A percentile compares a stretch with the other conserved stretches of the same genome.
These are phyloP conservation scores for Hydroisotoma schaefferi DNA, from an alignment of 2,888 invertebrate genomes.

Conservation along the genomic window DNA sequence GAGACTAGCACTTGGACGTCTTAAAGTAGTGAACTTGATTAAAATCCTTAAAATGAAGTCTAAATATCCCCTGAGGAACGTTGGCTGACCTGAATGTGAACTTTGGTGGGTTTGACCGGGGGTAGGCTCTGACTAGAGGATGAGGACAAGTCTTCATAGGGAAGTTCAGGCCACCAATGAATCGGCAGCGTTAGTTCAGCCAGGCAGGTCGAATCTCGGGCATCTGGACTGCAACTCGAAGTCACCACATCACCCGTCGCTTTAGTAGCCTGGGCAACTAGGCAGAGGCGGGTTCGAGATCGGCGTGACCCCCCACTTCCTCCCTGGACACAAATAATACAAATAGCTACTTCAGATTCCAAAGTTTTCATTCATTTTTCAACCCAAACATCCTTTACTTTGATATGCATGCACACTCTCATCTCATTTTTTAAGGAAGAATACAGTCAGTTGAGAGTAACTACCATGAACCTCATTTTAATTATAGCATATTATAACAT, in stretches of 20 bases:
- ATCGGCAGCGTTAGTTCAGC: constrained; percentile 83
- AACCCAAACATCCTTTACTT: too few species aligned
- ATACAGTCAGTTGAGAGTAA: too few species aligned
- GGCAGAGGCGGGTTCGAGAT: constrained; percentile 46
- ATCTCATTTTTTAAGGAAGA: too few species aligned
- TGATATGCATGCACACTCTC: too few species aligned
- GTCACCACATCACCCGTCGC: constrained; percentile 57
- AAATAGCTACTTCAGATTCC: background rate
- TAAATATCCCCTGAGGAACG: background rate
- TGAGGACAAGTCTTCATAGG: constrained; percentile 50
- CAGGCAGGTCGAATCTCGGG: constrained; percentile 87
- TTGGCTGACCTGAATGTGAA: constrained; percentile 45
- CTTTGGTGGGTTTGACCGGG: constrained; percentile 47
- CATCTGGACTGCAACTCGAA: constrained; percentile 89
- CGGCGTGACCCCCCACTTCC: constrained; percentile 36
- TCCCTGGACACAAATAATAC: constrained; percentile 2
- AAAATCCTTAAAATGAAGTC: background rate
- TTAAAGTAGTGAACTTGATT: background rate
- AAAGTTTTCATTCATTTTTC: background rate
- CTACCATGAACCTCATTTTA: too few species aligned
- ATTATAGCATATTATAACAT: too few species aligned
- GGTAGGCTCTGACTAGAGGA: constrained; percentile 7
- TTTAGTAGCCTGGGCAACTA: constrained; percentile 50
- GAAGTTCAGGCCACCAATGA: constrained; percentile 80
- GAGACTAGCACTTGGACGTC: too few species aligned